phyloP scores from a whole-genome alignment of 1,140 invertebrate genomes.

The Hestina assimilis region DNA sequence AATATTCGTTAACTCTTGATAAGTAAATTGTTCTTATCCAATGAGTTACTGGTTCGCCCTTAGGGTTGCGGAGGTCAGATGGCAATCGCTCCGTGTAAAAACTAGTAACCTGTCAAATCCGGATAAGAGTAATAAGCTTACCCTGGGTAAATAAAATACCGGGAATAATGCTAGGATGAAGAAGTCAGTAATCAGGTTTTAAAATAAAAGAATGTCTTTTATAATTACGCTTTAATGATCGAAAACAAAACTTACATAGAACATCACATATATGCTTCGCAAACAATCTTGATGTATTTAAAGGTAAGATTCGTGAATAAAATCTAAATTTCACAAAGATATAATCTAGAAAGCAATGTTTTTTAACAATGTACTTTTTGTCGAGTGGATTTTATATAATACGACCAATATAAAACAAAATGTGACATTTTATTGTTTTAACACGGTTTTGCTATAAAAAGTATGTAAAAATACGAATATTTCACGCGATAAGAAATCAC shows the following conservation, averaged over 20 bases:
- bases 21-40: too few species aligned
- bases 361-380: background rate
- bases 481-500: background rate
- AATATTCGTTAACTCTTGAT: too few species aligned
- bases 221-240: constrained; percentile 73
- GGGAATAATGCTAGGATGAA: too few species aligned
- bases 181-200: background rate
- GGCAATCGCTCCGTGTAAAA: too few species aligned
- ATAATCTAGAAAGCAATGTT: constrained; percentile 8
- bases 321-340: constrained; percentile 9
- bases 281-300: constrained; percentile 68
- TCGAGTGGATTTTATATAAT: too few species aligned
- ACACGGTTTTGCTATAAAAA: constrained; percentile 2
- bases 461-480: background rate
- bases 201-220: constrained; percentile 22
- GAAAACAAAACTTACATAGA: constrained; percentile 74
- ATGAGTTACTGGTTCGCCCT: too few species aligned
- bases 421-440: background rate
- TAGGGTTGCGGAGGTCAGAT: too few species aligned
- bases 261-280: constrained; percentile 77
- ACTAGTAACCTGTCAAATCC: too few species aligned
- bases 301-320: constrained; percentile 23
- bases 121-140: too few species aligned
- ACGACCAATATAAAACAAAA: too few species aligned
- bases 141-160: too few species aligned